Base-by-base conservation (phyloP, 2,113 vertebrate species). In the Coracopsis vasa region DNA sequence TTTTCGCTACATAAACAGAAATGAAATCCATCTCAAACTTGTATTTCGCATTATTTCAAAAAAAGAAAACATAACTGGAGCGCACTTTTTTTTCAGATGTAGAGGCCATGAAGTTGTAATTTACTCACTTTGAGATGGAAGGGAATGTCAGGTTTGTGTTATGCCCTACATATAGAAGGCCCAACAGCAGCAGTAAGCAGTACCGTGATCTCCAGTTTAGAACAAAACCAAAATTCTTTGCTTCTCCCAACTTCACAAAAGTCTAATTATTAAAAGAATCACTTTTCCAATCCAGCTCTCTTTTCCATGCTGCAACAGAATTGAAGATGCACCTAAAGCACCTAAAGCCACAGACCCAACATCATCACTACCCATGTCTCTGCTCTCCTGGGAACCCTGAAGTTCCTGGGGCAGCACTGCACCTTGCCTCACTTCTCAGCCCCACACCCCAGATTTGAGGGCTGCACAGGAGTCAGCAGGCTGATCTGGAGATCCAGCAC, bases 391-490 rank as follows among this genome's bases (percentile, higher is more conserved):
- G n/a, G 61, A 87, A 54, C 21, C n/a, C 24, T 35, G 0, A 21
- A 35, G 42, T 31, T 48, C 20, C 9, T 0, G 2, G 10, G 23
- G 48, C 58, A 66, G 48, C 1, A 1, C 25, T 45, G 41, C 29
- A 51, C 5, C 9, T 24, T 4, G 2, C 18, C 24, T 50, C 33
- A 16, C 16, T 21, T 60, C 24, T 35, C 42, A 72, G 54, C 27
- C 65, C 31, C 39, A 15, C 13, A 5, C 0, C n/a, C 35, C 65
- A 41, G n/a, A 24, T 42, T 72, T 23, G 9, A 67, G 75, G 48
- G 44, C 28, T 16, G 7, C 11, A 20, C 0, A 1, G 1, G 1
- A 62, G 3, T 16, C 58, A 41, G 24, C 1, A 16, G 6, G 24
- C 58, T 11, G 60, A 27, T 39, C 29, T 47, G 58, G 18, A 50